Conservation (phyloP, 2,797 vertebrate genomes). For the Molossus molossus region DNA sequence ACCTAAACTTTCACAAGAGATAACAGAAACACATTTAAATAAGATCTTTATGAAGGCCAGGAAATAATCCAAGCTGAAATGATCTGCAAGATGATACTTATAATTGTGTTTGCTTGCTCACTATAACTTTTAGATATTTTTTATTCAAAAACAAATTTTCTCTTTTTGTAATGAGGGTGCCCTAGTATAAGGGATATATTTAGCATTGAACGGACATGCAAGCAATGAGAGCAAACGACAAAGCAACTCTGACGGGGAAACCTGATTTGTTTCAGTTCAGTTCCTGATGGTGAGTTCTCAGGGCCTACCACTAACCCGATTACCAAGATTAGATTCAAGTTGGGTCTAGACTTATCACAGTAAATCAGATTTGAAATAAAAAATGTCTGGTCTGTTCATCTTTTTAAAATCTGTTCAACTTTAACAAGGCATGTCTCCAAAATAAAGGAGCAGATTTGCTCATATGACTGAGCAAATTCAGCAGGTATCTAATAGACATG, state of each 20-base stretch:
- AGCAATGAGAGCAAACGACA: neutral
- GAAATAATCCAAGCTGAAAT: neutral
- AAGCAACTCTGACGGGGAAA: neutral
- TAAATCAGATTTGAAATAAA: conserved; percentile 15
- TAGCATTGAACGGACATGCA: neutral
- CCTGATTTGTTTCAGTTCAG: neutral
- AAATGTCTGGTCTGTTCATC: neutral
- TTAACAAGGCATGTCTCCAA: conserved; percentile 2
- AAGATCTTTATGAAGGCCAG: neutral
- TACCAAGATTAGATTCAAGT: conserved; percentile 8
- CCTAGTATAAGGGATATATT: neutral
- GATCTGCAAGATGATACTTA: neutral
- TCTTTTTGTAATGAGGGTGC: neutral
- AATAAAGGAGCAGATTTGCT: neutral
- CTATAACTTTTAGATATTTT: neutral
- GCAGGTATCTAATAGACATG: neutral
- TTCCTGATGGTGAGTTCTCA: neutral
- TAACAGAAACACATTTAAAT: neutral
- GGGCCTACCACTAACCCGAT: neutral
- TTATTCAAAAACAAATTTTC: neutral
- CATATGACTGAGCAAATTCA: neutral
- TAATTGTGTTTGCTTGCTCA: neutral
- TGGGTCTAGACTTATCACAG: neutral
- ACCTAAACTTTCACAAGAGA: neutral
- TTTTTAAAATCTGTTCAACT: neutral